Percentiles rank a stretch among this genome's conserved stretches.
Evolutionary conservation across 2,113 vertebrate genomes (phyloP).

Genomic region (Potamarius usumacintae): DNA sequence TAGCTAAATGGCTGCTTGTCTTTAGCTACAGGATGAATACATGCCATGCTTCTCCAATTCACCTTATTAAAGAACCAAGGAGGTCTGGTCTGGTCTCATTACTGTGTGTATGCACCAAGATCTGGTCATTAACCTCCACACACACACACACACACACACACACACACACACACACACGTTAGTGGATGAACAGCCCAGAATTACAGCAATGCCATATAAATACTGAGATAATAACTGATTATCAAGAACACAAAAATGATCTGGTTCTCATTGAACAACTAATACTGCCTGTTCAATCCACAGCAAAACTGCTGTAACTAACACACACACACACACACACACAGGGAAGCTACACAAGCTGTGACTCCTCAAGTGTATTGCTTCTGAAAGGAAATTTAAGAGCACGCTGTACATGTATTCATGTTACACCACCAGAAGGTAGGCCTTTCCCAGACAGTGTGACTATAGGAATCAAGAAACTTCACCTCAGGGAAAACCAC

Average conservation of each 20-base stretch:
- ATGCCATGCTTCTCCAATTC: constrained; percentile 56
- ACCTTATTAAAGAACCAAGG: constrained; percentile 56
- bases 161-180: background rate
- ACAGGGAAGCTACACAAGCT: background rate
- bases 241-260: background rate
- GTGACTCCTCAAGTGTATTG: background rate
- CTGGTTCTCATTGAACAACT: background rate
- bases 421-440: background rate
- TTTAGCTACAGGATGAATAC: constrained; percentile 46
- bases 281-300: background rate
- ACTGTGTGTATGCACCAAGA: constrained; percentile 12
- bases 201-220: background rate
- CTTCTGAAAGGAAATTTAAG: background rate
- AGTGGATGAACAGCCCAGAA: background rate
- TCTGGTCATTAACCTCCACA: constrained; percentile 21
- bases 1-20: constrained; percentile 62
- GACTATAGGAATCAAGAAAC: background rate
- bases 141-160: background rate
- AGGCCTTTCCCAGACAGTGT: background rate
- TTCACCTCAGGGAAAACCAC: background rate
- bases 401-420: background rate
- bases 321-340: no score
- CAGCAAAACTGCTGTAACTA: background rate
- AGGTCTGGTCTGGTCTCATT: constrained; percentile 55
- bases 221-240: background rate